Evolutionary conservation across 53 echinoderm and acorn worm species (phyloP), one percentile per base, ranked within the genome.

Genomic region (Patiria pectinifera): DNA sequence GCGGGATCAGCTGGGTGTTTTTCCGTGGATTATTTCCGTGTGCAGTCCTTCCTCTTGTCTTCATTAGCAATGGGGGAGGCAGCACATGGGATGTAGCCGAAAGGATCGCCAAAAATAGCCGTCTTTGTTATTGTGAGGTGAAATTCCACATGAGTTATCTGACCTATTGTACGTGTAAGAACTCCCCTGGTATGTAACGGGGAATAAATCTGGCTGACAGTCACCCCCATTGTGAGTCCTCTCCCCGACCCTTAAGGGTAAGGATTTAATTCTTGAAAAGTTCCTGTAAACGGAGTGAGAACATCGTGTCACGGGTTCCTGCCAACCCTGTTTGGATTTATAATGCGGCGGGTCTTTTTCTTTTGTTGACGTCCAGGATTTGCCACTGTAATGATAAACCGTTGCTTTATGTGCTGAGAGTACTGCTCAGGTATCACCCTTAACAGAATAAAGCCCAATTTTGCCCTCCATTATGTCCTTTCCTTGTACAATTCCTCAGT

Each of bases 121-220:
- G 24, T 45, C 44, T 45, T 85, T 69, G 69, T 85, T 43, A 43
- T 7, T 85, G 85, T 85, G 85, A 85, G 85, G 85, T 85, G 85
- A 85, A 45, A 85, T 71, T 71, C 63, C 7, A 26, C 84, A 43
- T 19, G 84, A 63, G 18, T 62, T 84, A 18, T 72, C 72, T 23
- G 72, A 23, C 60, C 80, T 44, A 46, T 80, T 80, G 80, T 48
- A 45, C 0, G 35, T 35, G 35, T 35, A 35, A 35, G 44, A 48
- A 48, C 44, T 18, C 7, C 49, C 45, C 21, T 6, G 5, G 18
- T 12, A 48, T 48, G 45, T 48, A 45, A 9, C 80, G 8, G 60
- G 12, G 60, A 60, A 60, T 60, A 60, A 60, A 60, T 60, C 60
- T 60, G 60, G 60, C 8, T 18, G 23, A 11, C 53, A 22, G 11